Base-by-base conservation (phyloP, 2,888 invertebrate species). In the Meganola albula region DNA sequence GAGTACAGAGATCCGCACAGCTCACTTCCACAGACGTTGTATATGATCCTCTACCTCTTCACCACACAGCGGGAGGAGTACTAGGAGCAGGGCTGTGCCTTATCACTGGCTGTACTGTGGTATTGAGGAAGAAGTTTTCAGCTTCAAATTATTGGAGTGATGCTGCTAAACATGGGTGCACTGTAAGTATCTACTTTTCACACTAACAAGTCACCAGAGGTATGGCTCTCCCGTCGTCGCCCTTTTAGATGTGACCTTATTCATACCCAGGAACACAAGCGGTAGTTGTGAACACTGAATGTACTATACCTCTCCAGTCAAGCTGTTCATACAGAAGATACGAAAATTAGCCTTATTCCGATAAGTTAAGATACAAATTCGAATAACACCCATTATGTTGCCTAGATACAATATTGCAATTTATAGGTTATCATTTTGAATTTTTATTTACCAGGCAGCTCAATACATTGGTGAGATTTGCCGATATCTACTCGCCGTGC, bases 81-180 rank as follows among this genome's bases (percentile, higher is more conserved):
- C 79, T 97, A 8, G 96, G 95, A 1, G 89, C 91, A 2, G 95
- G 96, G 0, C 93, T 93, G 59, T 89, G 92, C 0, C 50, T 93
- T n/a, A 73, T 91, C 12, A 88, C 86, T 61, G 98, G 98, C 4
- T 88, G 90, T 31, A 91, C 96, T 0, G 90, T 96, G 14, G 97
- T 92, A 0, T 73, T 99, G 27, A 88, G 95, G 44, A 92, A 90
- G 61, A 98, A 97, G 72, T 99, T 99, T 79, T 98, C 98, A 0
- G 98, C 97, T 0, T 91, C 93, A 1, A 92, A 93, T 53, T 99
- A 97, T 74, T 99, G 97, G 97, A 90, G 89, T 18, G 98, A 99
- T 64, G 97, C 96, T 51, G 90, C 92, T 9, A 92, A 93, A 60
- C 90, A 96, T 74, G 90, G 93, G 8, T 97, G 97, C 70, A 97